Base-by-base conservation (phyloP, 1,140 invertebrate species). In the Bombus picipes region DNA sequence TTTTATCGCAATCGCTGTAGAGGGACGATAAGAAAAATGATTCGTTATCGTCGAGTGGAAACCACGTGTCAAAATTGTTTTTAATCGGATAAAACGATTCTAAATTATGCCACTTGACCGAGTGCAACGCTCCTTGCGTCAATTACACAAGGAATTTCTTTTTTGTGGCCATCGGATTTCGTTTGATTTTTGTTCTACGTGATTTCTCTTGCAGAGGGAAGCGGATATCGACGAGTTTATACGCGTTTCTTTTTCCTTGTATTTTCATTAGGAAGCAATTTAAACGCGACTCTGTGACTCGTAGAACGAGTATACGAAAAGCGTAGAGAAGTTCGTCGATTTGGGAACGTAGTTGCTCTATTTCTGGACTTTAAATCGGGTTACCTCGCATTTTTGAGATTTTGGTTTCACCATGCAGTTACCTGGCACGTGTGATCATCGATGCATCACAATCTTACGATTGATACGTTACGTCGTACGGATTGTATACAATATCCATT, bases 291-390 rank as follows among this genome's bases (percentile, higher is more conserved):
- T 41, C 53, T 22, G 43, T 10, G 28, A 53, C 37, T 39, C 6
- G 32, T 73, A 53, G 43, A 41, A 71, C 47, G 32, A n/a, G 39
- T 65, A 28, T 47, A 34, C 43, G 53, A 80, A 72, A 80, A 25
- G 53, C 53, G 47, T 68, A 71, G 53, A 41, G 77, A 80, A 66
- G 75, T 88, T 81, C n/a, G 71, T 87, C 41, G 71, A 78, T 71
- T 78, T 74, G 81, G 43, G 77, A 41, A 53, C 82, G 70, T 71
- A 59, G 88, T 89, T 89, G 75, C 88, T 89, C 88, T 90, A 90
- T 90, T 90, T 90, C 82, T 90, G 88, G 88, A 90, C 76, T 90
- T 86, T 75, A 70, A 80, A 89, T 57, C 73, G 78, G 85, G 73
- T 87, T 89, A 73, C 66, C 53, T 37, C 57, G 37, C 62, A 34